phyloP scores from a whole-genome alignment of 2,113 vertebrate species.

The Ancistrus triradiatus region DNA sequence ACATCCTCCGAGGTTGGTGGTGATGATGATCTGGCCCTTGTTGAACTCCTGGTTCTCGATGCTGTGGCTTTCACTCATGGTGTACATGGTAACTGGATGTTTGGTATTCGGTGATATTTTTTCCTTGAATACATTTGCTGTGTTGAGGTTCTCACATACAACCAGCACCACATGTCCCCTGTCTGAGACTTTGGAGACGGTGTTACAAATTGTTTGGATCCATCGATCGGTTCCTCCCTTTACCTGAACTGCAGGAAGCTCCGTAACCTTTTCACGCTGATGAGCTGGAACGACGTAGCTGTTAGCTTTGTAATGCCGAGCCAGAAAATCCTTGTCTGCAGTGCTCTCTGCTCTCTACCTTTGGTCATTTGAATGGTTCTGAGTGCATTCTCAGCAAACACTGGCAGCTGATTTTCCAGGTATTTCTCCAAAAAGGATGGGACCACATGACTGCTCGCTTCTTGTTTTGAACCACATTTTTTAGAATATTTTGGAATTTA shows the following conservation, averaged over 20 bases:
- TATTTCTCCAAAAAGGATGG: constrained; percentile 39
- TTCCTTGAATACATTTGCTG: constrained; percentile 35
- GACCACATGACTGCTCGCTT: constrained; percentile 13
- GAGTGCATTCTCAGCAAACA: constrained; percentile 39
- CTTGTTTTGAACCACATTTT: not conserved
- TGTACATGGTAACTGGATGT: too few species aligned
- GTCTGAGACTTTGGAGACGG: constrained; percentile 1
- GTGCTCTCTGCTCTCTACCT: constrained; percentile 35
- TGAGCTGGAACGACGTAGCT: constrained; percentile 39
- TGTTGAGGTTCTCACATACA: constrained; percentile 47
- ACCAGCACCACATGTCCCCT: constrained; percentile 39
- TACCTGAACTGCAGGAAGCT: constrained; percentile 38
- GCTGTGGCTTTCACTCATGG: too few species aligned
- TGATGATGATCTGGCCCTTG: too few species aligned
- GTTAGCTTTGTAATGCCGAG: constrained; percentile 32
- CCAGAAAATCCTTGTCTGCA: constrained; percentile 35
- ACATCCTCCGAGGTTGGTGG: too few species aligned
- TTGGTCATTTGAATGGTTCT: constrained; percentile 25
- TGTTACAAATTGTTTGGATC: constrained; percentile 36
- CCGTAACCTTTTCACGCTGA: constrained; percentile 30
- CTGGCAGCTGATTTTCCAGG: constrained; percentile 23
- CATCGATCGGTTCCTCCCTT: constrained; percentile 9
- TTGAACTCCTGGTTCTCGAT: too few species aligned
- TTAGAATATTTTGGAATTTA: constrained; percentile 34
- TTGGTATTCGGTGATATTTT: too few species aligned